Percentiles rank a stretch among this genome's conserved stretches.
Conservation (phyloP, 1,140 invertebrate genomes). For the Matsumurasca onukii region DNA sequence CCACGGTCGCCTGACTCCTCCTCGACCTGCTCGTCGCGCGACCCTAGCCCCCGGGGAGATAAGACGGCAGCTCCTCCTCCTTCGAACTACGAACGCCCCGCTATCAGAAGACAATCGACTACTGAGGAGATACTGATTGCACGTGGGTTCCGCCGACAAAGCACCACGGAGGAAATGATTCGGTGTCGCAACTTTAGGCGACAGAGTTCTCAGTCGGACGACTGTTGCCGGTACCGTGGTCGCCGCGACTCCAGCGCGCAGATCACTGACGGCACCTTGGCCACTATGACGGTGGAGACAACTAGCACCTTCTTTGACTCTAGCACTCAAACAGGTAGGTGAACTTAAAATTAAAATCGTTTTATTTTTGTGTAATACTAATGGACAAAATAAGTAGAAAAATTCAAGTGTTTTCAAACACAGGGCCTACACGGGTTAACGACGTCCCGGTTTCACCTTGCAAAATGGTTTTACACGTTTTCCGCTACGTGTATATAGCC, state of each 20-base stretch:
- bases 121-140: conserved; percentile 91
- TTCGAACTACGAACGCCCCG: conserved; percentile 59
- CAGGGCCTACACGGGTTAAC: no score
- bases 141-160: conserved; percentile 83
- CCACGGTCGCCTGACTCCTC: conserved; percentile 68
- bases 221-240: conserved; percentile 62
- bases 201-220: conserved; percentile 53
- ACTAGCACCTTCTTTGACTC: conserved; percentile 90
- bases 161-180: conserved; percentile 90
- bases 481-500: no score
- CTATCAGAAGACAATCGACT: conserved; percentile 81
- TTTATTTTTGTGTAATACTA: no score
- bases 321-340: conserved; percentile 88
- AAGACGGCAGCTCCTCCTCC: conserved; percentile 39
- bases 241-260: conserved; percentile 84
- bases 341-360: not conserved
- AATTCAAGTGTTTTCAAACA: no score
- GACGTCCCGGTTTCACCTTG: no score
- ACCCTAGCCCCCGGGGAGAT: conserved; percentile 48
- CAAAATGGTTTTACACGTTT: no score
- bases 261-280: conserved; percentile 88
- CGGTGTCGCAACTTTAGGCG: conserved; percentile 77
- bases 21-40: conserved; percentile 69
- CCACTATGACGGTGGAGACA: conserved; percentile 89
- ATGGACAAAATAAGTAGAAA: no score